Base-by-base conservation (phyloP, 2,113 vertebrate species). In the Gavia stellata region DNA sequence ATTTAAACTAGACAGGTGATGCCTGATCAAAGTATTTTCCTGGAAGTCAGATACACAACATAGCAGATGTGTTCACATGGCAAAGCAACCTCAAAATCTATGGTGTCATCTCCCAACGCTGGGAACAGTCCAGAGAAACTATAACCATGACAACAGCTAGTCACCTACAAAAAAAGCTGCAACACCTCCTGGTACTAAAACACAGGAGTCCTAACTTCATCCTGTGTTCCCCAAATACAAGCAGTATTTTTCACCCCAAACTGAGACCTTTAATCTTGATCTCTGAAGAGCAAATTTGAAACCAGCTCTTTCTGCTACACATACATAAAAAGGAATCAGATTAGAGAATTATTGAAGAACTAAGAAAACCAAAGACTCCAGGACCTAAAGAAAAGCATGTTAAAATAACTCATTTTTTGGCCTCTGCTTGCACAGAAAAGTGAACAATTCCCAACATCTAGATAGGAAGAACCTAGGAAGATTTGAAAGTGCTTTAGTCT, bases 1-100 rank as follows among this genome's bases (percentile, higher is more conserved):
- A 91, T 96, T 95, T 88, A 96, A 94, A 68, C 26, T 29, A 92
- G 84, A 81, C 81, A 93, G 83, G 79, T 86, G 75, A 84, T 92
- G 88, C 45, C 58, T 87, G 91, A 92, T 96, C 81, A 95, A 94
- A 94, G 94, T 18, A 63, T 90, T 78, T 83, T 82, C 83, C 68
- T 80, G 81, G 68, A 91, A 96, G 77, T 65, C 90, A 85, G 23
- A 68, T 29, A 74, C 18, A 68, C 33, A 85, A 49, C 6, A 0
- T 2, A 86, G 78, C 50, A 81, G 66, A 86, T 74, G 34, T 25
- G 61, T 40, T 95, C 94, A 94, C 12, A 2, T 92, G 79, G 80
- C 82, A 81, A 80, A 86, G 75, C 62, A 88, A 63, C 66, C 81
- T 91, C 42, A 34, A 53, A 63, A 78, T 56, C 66, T 71, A 18